Evolutionary conservation across 2,113 vertebrate genomes (phyloP).

Genomic region (Upupa epops): DNA sequence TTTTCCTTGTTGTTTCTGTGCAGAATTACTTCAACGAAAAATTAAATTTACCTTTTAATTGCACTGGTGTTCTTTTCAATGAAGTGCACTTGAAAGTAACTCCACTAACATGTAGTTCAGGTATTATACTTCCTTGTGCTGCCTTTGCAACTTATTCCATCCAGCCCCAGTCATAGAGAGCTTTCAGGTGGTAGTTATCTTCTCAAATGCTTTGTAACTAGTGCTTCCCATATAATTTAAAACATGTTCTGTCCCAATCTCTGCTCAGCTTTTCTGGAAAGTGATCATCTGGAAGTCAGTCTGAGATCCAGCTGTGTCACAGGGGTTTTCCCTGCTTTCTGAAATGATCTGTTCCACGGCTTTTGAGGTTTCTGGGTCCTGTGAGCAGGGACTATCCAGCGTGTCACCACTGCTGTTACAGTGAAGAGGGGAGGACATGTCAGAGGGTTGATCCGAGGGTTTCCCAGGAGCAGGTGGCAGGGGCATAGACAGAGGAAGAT

Average conservation of each 20-base stretch:
- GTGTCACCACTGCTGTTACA: slow-evolving; percentile 80
- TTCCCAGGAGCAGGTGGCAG: slow-evolving; percentile 75
- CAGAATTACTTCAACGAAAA: background rate
- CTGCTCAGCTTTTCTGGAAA: slow-evolving; percentile 59
- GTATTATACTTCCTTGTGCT: background rate
- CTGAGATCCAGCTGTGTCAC: slow-evolving; percentile 71
- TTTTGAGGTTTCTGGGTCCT: slow-evolving; percentile 80
- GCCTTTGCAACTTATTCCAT: background rate
- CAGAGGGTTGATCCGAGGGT: slow-evolving; percentile 74
- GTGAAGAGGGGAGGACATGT: slow-evolving; percentile 79
- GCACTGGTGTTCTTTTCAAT: background rate
- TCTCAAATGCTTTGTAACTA: background rate
- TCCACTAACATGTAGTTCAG: background rate
- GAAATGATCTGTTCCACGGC: slow-evolving; percentile 71
- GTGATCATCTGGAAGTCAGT: slow-evolving; percentile 54
- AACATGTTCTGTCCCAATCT: background rate
- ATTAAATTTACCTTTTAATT: background rate
- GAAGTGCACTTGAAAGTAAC: slow-evolving; percentile 56
- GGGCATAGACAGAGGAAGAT: slow-evolving; percentile 73
- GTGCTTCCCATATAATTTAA: background rate
- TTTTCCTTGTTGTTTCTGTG: background rate
- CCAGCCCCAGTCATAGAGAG: background rate
- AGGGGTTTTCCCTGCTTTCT: slow-evolving; percentile 74
- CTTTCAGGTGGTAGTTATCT: background rate
- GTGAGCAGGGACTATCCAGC: slow-evolving; percentile 75